Base-by-base conservation (phyloP, 2,888 invertebrate species). In the Clistopyga incitator region DNA sequence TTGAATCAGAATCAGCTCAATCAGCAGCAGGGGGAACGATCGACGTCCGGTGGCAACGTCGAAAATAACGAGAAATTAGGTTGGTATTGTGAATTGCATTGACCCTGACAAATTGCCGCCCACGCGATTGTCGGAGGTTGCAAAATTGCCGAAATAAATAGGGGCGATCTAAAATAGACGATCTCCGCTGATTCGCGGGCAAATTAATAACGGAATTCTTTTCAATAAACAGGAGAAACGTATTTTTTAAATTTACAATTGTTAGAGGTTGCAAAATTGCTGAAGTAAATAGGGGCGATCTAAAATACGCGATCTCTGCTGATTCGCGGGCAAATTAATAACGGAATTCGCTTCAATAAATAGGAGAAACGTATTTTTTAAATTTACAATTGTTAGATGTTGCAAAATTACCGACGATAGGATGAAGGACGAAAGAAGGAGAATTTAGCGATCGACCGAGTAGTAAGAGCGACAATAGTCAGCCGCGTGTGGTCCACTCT, bases 51-150 rank as follows among this genome's bases (percentile, higher is more conserved):
- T 86, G 86, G 56, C 82, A 84, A 78, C 85, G 85, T 86, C 86
- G 84, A 86, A 84, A 84, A 88, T 75, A 87, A 80, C 67, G 92
- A 92, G 88, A 92, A 92, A 90, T 87, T 92, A 86, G 92, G 92
- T 92, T 87, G 79, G 91, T 88, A 85, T 85, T 76, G 6, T 18
- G 6, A 25, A 47, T 74, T 47, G 47, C 8, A 20, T 61, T 4
- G 45, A 64, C 20, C 29, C 42, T 61, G 18, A 68, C 15, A 54
- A 23, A 38, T 23, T 15, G 2, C 29, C 13, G 20, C 13, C 61
- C n/a, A 61, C n/a, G 10, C 61, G 38, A 6, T 18, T 13, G 25
- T 56, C 25, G 59, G 2, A 34, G 8, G 38, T 13, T 6, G 6
- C 59, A 15, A 29, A 29, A 25, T 38, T 61, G 2, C 18, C 10